Conservation (phyloP, 2,113 vertebrate species). For the Nasalis larvatus region DNA sequence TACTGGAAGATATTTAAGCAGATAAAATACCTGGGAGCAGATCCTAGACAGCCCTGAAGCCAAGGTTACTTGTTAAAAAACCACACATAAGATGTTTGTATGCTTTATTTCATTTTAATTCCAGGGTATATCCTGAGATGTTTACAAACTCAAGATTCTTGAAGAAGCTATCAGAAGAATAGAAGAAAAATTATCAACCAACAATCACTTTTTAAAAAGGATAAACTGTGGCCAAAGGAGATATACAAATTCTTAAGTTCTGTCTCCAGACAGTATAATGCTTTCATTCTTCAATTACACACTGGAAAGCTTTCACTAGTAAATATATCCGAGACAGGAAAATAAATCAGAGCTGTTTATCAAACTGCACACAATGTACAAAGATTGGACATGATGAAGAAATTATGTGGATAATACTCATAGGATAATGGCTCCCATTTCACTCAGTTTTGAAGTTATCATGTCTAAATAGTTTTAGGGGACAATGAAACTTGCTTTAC, state of each 20-base stretch:
- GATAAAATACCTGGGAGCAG: background rate
- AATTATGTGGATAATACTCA: background rate
- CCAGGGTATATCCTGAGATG: slow-evolving; percentile 54
- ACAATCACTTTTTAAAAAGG: slow-evolving; percentile 59
- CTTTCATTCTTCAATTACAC: slow-evolving; percentile 66
- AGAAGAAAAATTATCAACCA: slow-evolving; percentile 74
- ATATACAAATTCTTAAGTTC: slow-evolving; percentile 5
- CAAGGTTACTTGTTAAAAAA: slow-evolving; percentile 36
- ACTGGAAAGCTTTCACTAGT: slow-evolving; percentile 1
- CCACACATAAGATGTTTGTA: slow-evolving; percentile 50
- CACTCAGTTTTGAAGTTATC: background rate
- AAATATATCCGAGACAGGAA: background rate
- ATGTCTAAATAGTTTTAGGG: background rate
- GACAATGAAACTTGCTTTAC: background rate
- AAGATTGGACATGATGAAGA: background rate
- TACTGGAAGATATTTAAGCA: background rate
- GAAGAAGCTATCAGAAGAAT: slow-evolving; percentile 51
- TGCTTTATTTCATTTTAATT: slow-evolving; percentile 64
- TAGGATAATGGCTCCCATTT: background rate
- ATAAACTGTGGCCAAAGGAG: slow-evolving; percentile 68
- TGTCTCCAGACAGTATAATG: slow-evolving; percentile 51
- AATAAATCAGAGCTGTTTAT: slow-evolving; percentile 35
- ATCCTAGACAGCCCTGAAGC: background rate
- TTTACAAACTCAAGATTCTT: slow-evolving; percentile 66
- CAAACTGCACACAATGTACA: slow-evolving; percentile 65